Conservation (phyloP, 2,113 vertebrate genomes). For the Hippocampus guttulatus region DNA sequence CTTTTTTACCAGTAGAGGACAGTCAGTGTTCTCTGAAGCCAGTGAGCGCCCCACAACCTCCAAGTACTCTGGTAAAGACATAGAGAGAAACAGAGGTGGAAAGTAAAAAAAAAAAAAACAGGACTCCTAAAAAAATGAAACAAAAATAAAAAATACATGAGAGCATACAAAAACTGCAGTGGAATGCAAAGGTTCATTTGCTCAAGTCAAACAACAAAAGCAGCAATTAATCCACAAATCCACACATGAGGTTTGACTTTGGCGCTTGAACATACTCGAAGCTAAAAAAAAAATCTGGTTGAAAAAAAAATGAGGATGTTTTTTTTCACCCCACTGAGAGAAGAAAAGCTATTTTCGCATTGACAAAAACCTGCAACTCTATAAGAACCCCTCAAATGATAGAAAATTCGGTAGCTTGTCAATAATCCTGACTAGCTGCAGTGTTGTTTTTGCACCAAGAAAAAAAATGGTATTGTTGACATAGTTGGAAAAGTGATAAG, state of each 20-base stretch:
- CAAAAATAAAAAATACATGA: not conserved
- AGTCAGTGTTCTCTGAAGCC: slow-evolving; percentile 51
- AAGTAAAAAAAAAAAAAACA: slow-evolving; percentile 19
- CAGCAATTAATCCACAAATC: slow-evolving; percentile 4
- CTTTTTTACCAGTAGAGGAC: slow-evolving; percentile 60
- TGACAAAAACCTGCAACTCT: not conserved
- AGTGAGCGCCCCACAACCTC: slow-evolving; percentile 67
- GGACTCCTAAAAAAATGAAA: slow-evolving; percentile 15
- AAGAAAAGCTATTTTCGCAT: not conserved
- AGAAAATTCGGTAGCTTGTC: not conserved
- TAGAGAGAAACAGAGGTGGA: slow-evolving; percentile 3
- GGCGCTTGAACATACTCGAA: not conserved
- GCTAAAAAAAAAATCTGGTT: not conserved
- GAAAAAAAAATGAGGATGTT: no score
- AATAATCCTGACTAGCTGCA: slow-evolving; percentile 20
- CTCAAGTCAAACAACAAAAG: not conserved
- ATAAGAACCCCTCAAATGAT: not conserved
- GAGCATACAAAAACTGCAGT: slow-evolving; percentile 3
- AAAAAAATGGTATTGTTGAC: not conserved
- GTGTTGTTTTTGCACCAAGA: slow-evolving; percentile 21
- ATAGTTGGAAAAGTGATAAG: not conserved
- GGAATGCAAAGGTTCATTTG: slow-evolving; percentile 10
- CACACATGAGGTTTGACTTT: not conserved
- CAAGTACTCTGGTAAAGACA: slow-evolving; percentile 60
- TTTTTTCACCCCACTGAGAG: not conserved